Evolutionary conservation across 2,797 vertebrate species (phyloP).

Genomic region (Galaxias olidus): DNA sequence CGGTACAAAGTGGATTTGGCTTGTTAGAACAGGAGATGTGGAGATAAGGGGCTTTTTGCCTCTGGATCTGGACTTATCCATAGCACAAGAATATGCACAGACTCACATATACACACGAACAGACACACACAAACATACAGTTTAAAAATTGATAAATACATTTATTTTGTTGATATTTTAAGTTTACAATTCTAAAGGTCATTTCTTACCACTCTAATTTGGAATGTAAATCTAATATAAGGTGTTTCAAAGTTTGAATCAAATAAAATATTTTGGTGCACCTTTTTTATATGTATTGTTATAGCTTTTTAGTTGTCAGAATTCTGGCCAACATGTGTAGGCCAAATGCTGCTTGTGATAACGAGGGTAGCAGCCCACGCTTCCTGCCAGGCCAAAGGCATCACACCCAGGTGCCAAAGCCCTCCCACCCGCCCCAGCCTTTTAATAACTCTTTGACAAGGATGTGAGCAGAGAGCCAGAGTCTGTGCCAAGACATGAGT

Average conservation of each 20-base stretch:
- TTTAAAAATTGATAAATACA: background rate
- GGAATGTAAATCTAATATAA: too few relatives aligned
- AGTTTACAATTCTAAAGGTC: background rate
- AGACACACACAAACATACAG: background rate
- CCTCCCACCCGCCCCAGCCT: slow-evolving; percentile 2
- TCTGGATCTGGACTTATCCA: slow-evolving; percentile 24
- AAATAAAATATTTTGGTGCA: too few relatives aligned
- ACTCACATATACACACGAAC: background rate
- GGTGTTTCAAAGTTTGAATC: too few relatives aligned
- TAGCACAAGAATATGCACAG: background rate
- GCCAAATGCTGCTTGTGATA: slow-evolving; percentile 41
- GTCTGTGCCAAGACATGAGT: slow-evolving; percentile 25
- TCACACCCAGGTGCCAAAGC: slow-evolving; percentile 48
- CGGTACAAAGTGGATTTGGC: slow-evolving; percentile 59
- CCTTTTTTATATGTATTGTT: background rate
- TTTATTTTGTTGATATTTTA: too few relatives aligned
- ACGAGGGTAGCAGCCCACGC: slow-evolving; percentile 25
- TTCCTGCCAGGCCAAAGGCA: slow-evolving; percentile 38
- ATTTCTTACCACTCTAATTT: background rate
- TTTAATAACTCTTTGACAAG: slow-evolving; percentile 27
- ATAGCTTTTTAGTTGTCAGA: background rate
- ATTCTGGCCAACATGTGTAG: slow-evolving; percentile 37
- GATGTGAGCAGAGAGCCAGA: slow-evolving; percentile 29
- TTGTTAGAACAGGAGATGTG: slow-evolving; percentile 54
- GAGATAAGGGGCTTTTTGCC: slow-evolving; percentile 31